Percentiles rank a stretch among this genome's conserved stretches.
These are phyloP conservation scores for Actenoides lindsayi DNA, from an alignment of 2,113 vertebrate species.

Conservation along the genomic window DNA sequence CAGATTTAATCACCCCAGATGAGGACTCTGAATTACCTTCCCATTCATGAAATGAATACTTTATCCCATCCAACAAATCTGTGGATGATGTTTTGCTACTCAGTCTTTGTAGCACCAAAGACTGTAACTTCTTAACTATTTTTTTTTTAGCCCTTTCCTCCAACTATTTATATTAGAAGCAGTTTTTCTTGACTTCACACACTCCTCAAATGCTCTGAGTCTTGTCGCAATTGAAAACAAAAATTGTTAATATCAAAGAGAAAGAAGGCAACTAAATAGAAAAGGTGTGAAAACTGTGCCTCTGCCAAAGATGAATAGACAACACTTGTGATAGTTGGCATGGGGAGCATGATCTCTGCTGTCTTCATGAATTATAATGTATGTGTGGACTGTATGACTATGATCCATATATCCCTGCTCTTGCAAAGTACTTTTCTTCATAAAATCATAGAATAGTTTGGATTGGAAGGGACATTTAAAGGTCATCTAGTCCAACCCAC, in stretches of 20 bases:
- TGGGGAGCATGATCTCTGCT: not conserved
- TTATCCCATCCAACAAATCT: slow-evolving; percentile 12
- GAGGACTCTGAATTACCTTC: slow-evolving; percentile 17
- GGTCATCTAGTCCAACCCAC: not conserved
- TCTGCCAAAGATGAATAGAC: not conserved
- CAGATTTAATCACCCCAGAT: slow-evolving; percentile 34
- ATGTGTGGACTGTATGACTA: not conserved
- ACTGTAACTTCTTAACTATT: not conserved
- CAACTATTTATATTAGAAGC: not conserved
- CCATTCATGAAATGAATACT: slow-evolving; percentile 31
- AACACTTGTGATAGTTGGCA: not conserved
- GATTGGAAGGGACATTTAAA: not conserved
- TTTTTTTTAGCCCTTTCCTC: not conserved
- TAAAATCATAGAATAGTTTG: not conserved
- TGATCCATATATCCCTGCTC: not conserved
- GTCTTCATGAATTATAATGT: not conserved
- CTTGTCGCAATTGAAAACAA: not conserved
- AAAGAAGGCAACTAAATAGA: not conserved
- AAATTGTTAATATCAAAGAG: not conserved
- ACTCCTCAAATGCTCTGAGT: not conserved
- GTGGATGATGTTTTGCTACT: not conserved
- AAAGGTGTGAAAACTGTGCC: not conserved
- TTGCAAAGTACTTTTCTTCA: not conserved
- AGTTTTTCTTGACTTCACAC: not conserved
- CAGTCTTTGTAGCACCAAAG: not conserved